Conservation (phyloP, 1,140 invertebrate species). For the Heliconius eleuchia region DNA sequence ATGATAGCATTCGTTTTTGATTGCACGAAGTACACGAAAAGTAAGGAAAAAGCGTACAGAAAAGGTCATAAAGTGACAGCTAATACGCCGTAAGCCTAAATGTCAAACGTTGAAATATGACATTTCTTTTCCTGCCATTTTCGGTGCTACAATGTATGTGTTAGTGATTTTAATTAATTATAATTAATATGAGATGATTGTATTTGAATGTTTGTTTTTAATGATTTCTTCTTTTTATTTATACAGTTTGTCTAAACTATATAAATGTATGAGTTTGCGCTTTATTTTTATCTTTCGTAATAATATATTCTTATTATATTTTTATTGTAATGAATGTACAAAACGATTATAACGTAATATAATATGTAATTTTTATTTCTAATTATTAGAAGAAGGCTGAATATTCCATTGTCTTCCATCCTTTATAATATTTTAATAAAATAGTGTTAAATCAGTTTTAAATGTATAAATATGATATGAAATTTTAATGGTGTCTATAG, state of each 20-base stretch:
- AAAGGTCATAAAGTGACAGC: constrained; percentile 77
- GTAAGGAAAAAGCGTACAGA: constrained; percentile 56
- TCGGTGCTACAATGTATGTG: constrained; percentile 26
- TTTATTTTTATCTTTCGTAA: not conserved
- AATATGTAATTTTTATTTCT: not conserved
- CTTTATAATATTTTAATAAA: not conserved
- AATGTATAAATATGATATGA: constrained; percentile 22
- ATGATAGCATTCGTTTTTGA: constrained; percentile 83
- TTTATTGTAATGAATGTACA: constrained; percentile 34
- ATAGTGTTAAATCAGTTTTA: not conserved
- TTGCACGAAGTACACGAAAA: constrained; percentile 79
- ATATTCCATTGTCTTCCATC: constrained; percentile 59
- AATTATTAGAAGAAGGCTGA: constrained; percentile 52
- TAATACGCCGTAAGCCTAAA: constrained; percentile 64
- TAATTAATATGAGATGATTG: not conserved
- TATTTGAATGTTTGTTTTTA: not conserved
- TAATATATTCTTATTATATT: constrained; percentile 4
- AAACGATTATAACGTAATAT: constrained; percentile 23
- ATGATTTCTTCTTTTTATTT: not conserved
- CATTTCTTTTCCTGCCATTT: constrained; percentile 19
- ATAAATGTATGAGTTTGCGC: not conserved
- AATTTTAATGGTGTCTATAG: constrained; percentile 25
- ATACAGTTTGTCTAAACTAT: constrained; percentile 1
- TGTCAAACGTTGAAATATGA: not conserved
- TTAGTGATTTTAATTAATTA: constrained; percentile 28